A percentile compares a stretch with the other conserved stretches of the same genome.
Conservation (phyloP, 2,113 vertebrate genomes). For the Rhinoderma darwinii region DNA sequence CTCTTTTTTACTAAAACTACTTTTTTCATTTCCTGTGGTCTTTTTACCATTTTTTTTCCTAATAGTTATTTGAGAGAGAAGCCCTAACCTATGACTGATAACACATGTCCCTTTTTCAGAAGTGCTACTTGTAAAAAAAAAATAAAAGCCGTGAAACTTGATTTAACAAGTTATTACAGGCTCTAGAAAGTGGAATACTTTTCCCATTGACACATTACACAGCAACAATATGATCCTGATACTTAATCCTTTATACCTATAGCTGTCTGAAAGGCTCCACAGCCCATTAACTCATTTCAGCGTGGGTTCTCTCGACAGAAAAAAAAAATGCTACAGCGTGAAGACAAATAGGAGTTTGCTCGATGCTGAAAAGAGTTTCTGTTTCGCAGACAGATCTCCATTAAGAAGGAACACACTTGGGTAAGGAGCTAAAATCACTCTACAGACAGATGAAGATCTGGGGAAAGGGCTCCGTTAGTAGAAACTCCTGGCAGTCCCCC, state of each 20-base stretch:
- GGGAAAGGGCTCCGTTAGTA: slow-evolving; percentile 35
- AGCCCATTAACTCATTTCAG: slow-evolving; percentile 57
- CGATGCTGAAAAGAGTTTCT: slow-evolving; percentile 53
- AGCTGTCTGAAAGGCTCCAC: slow-evolving; percentile 54
- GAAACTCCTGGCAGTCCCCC: slow-evolving; percentile 22
- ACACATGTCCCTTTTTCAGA: not conserved
- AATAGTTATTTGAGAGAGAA: not conserved
- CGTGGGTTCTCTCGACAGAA: slow-evolving; percentile 41
- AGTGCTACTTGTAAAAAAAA: not conserved
- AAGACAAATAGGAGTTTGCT: slow-evolving; percentile 52
- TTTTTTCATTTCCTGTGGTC: not conserved
- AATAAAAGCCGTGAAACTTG: not conserved
- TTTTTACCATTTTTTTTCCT: not conserved
- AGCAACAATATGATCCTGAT: slow-evolving; percentile 46
- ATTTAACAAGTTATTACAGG: slow-evolving; percentile 38
- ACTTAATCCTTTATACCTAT: slow-evolving; percentile 56
- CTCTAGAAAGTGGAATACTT: slow-evolving; percentile 28
- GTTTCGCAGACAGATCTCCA: slow-evolving; percentile 56
- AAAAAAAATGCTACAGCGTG: slow-evolving; percentile 41
- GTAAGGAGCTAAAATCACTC: slow-evolving; percentile 40
- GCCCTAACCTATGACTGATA: not conserved
- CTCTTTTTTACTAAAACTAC: not conserved
- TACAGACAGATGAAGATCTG: slow-evolving; percentile 53
- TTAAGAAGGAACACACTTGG: slow-evolving; percentile 46
- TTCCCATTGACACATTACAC: slow-evolving; percentile 41